phyloP scores from a whole-genome alignment of 2,113 vertebrate species.

The Callionymus lyra region DNA sequence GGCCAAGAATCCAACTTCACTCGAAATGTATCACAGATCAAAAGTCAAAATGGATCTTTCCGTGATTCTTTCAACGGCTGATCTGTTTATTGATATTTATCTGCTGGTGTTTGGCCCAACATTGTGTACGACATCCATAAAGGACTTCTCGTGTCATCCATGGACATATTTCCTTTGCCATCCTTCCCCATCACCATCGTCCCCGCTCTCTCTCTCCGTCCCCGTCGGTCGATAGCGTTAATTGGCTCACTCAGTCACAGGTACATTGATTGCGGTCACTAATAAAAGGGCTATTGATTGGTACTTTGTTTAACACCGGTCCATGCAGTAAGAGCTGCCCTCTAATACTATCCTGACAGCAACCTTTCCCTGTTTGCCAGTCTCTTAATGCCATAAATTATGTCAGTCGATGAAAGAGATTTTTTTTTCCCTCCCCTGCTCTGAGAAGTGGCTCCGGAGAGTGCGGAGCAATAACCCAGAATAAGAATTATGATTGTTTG shows the following conservation, averaged over 20 bases:
- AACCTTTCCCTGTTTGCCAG: constrained; percentile 72
- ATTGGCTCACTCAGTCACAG: constrained; percentile 78
- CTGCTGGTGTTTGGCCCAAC: no score
- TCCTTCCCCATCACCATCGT: constrained; percentile 43
- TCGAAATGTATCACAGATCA: no score
- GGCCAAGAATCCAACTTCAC: no score
- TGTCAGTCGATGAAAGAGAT: constrained; percentile 53
- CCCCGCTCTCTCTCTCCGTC: constrained; percentile 24
- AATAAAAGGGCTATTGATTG: constrained; percentile 83
- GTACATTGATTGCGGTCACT: constrained; percentile 78
- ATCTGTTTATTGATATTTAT: no score
- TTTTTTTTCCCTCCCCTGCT: constrained; percentile 22
- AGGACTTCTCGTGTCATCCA: no score
- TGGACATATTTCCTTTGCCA: constrained; percentile 30
- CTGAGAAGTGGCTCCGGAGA: constrained; percentile 13
- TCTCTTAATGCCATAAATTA: constrained; percentile 71
- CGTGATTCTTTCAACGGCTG: no score
- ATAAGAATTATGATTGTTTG: constrained; percentile 2
- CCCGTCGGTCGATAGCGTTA: constrained; percentile 70
- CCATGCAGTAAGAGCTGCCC: constrained; percentile 61
- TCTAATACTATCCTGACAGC: constrained; percentile 73
- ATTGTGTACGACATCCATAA: no score
- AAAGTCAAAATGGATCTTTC: no score
- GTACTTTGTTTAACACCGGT: constrained; percentile 73
- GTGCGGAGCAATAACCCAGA: neutral